Base-by-base conservation (phyloP, 2,113 vertebrate genomes). In the Porphyrio hochstetteri region DNA sequence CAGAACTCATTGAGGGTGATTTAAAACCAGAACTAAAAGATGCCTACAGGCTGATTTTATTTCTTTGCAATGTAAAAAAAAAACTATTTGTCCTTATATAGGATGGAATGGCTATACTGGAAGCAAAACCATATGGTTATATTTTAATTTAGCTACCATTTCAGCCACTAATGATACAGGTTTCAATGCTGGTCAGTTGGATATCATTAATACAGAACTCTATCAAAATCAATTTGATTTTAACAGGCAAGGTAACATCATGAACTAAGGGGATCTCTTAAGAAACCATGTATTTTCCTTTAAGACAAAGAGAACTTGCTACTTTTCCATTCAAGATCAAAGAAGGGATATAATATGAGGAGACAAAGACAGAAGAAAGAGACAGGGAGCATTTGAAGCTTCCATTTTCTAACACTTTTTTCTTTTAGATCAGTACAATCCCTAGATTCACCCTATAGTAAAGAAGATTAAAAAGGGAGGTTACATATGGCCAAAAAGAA, bases 321-420 rank as follows among this genome's bases (percentile, higher is more conserved):
- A 90, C 75, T 93, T 90, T 80, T 77, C 82, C 68, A 53, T 60
- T 92, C 68, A 67, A 68, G 79, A 96, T 93, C 75, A 97, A 95
- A 94, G 87, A 69, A 77, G 27, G 31, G 60, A 93, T 90, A 64
- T 89, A 91, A 82, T 59, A 86, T 46, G 46, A 70, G 76, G 60
- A 90, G 75, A 88, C 63, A 86, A 85, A 91, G 84, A 69, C 25
- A 93, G 75, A 86, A 88, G 53, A 90, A 24, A 87, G 63, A 77
- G 68, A 88, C 53, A 82, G 36, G 25, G 53, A 88, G 17, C 67
- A 93, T 94, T 67, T 91, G 88, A 96, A 93, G 88, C 82, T 90
- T 90, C 79, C 64, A 4, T 90, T 90, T 92, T 94, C 89, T 76
- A 82, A 85, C 53, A 35, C 40, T 64, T 91, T 64, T 88, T 71